phyloP scores from a whole-genome alignment of 2,797 vertebrate species.

The Platalea minor region DNA sequence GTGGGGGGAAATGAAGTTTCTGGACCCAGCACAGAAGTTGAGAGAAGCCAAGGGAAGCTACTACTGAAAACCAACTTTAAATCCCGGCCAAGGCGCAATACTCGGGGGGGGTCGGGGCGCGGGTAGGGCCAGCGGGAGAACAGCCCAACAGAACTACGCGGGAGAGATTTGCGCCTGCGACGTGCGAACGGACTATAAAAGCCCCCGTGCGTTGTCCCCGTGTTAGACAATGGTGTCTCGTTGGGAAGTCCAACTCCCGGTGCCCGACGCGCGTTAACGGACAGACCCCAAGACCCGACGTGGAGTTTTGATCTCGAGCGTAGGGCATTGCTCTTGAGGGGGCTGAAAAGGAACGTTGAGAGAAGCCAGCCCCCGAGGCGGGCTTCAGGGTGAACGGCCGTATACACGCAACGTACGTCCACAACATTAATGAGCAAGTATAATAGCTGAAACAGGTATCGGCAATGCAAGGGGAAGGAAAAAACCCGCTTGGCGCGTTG shows the following conservation, averaged over 20 bases:
- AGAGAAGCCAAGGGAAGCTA: background rate
- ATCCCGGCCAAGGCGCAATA: background rate
- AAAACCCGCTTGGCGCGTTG: fast-evolving
- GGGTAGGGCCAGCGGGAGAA: background rate
- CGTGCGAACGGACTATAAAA: background rate
- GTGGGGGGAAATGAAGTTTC: background rate
- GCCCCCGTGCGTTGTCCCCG: background rate
- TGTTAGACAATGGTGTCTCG: background rate
- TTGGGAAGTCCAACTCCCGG: background rate
- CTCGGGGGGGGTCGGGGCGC: background rate
- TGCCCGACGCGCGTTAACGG: fast-evolving
- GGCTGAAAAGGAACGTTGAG: background rate
- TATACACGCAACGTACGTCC: fast-evolving
- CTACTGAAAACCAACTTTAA: background rate
- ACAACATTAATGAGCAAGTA: fast-evolving
- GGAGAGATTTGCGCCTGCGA: background rate
- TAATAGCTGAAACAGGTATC: fast-evolving
- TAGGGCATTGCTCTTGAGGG: background rate
- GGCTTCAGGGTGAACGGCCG: background rate
- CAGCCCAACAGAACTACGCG: background rate
- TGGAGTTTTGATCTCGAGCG: fast-evolving
- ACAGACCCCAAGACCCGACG: background rate
- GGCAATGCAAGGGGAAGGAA: background rate
- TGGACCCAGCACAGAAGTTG: fast-evolving
- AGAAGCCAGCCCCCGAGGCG: background rate